phyloP scores from a whole-genome alignment of 2,113 vertebrate species.

The Caloenas nicobarica region DNA sequence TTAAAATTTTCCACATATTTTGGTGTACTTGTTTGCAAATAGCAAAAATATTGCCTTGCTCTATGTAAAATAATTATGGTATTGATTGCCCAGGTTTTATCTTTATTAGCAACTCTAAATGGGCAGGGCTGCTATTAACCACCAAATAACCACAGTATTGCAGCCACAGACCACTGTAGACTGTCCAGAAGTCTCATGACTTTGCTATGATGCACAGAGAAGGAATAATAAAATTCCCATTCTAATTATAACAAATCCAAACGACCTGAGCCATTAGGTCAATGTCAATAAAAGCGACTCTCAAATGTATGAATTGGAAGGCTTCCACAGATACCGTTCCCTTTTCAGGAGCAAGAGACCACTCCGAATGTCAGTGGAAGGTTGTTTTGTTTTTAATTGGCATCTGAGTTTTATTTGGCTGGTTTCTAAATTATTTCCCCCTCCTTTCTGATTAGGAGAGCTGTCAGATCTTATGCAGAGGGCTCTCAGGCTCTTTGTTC shows the following conservation, averaged over 20 bases:
- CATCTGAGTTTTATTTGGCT: conserved; percentile 32
- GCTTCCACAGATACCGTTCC: background rate
- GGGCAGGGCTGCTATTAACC: background rate
- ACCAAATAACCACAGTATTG: background rate
- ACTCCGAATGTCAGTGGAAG: background rate
- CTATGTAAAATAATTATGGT: background rate
- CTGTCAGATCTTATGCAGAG: background rate
- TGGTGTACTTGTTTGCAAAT: background rate
- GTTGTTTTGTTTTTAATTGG: background rate
- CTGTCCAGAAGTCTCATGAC: background rate
- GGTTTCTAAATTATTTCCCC: background rate
- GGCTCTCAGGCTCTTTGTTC: background rate
- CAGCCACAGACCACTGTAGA: background rate
- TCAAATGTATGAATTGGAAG: background rate
- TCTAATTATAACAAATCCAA: background rate
- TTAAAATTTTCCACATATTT: background rate
- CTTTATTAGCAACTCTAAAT: background rate
- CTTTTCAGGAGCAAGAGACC: background rate
- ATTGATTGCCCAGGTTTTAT: background rate
- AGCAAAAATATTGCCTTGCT: background rate
- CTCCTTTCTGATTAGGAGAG: background rate
- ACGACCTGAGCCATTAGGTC: background rate
- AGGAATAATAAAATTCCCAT: background rate
- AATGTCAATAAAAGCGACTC: background rate
- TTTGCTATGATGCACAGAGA: background rate